phyloP scores from a whole-genome alignment of 1,140 invertebrate genomes.

The Drosophila setifemur region DNA sequence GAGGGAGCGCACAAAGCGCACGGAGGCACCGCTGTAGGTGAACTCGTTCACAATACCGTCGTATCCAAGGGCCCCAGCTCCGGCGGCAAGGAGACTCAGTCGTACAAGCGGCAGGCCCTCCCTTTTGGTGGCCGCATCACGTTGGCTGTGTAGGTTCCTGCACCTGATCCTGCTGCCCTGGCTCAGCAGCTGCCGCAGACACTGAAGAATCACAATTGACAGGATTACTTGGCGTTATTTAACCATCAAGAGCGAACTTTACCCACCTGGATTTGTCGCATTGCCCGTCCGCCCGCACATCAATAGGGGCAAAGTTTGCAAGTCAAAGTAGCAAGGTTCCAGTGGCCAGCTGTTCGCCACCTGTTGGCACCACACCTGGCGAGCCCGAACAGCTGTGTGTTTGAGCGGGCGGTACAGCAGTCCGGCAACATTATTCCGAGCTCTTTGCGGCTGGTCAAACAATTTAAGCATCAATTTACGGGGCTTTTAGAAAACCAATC shows the following conservation, averaged over 20 bases:
- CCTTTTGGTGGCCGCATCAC: background rate
- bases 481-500: too few species aligned
- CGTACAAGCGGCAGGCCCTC: constrained; percentile 16
- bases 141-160: background rate
- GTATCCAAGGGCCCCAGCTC: constrained; percentile 38
- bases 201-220: background rate
- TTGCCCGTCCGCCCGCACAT: background rate
- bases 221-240: background rate
- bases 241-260: too few species aligned
- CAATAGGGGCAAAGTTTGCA: background rate
- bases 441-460: background rate
- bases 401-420: background rate
- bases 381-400: constrained; percentile 8
- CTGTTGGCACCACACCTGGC: background rate
- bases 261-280: constrained; percentile 17
- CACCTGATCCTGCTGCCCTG: background rate
- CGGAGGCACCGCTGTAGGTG: constrained; percentile 59
- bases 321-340: background rate
- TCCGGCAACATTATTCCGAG: constrained; percentile 3
- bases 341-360: constrained; percentile 8
- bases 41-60: constrained; percentile 75
- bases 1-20: constrained; percentile 78
- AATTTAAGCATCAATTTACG: too few species aligned
- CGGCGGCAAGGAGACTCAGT: constrained; percentile 27
- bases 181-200: constrained; percentile 7